Percentiles rank a stretch among this genome's conserved stretches.
Evolutionary conservation across 2,797 vertebrate genomes (phyloP).

Genomic region (Brotogeris chrysoptera): DNA sequence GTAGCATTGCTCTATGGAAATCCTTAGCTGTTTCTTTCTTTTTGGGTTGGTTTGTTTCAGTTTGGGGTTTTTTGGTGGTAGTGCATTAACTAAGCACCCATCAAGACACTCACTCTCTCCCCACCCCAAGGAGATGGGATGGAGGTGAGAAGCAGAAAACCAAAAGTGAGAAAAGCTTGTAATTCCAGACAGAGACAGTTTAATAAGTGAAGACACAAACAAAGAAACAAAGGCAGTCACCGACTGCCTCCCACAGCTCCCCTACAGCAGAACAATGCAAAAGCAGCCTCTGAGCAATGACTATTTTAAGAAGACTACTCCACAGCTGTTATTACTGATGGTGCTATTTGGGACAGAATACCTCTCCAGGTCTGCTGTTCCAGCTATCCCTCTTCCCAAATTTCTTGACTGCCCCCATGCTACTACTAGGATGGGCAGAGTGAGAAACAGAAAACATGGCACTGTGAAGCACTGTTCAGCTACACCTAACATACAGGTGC

Average conservation of each 20-base stretch:
- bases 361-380: neutral
- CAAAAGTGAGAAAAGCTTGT: neutral
- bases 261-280: neutral
- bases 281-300: neutral
- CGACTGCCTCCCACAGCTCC: neutral
- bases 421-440: neutral
- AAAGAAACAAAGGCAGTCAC: neutral
- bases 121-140: rapidly evolving
- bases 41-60: neutral
- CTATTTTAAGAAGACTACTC: neutral
- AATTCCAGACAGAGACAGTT: neutral
- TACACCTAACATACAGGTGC: neutral
- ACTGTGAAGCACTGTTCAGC: neutral
- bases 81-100: neutral
- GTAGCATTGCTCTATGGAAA: neutral
- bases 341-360: neutral
- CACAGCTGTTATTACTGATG: neutral
- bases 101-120: neutral
- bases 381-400: neutral
- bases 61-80: neutral
- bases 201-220: neutral
- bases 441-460: neutral
- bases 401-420: too few relatives aligned
- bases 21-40: neutral
- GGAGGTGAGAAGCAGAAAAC: neutral